A percentile compares a stretch with the other conserved stretches of the same genome.
Conservation (phyloP, 2,113 vertebrate species). For the Alouatta palliata region DNA sequence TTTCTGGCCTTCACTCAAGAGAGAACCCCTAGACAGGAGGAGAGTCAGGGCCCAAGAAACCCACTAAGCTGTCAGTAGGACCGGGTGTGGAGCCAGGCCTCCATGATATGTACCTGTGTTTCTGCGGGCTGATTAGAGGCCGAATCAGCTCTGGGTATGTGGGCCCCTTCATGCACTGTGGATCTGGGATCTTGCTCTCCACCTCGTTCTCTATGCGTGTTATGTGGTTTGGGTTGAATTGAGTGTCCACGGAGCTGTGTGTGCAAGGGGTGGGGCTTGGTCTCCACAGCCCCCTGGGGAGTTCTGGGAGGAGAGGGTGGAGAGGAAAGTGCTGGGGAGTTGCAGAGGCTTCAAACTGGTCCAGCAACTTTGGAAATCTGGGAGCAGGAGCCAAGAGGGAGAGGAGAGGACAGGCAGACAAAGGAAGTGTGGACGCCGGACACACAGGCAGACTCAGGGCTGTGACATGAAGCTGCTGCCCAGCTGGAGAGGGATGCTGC, state of each 20-base stretch:
- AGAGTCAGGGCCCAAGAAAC: not conserved
- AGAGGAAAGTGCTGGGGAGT: not conserved
- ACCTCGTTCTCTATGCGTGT: not conserved
- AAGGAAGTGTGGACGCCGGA: not conserved
- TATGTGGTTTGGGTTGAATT: not conserved
- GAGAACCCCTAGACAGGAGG: not conserved
- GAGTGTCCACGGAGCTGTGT: not conserved
- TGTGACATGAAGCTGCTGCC: constrained; percentile 60
- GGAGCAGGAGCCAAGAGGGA: not conserved
- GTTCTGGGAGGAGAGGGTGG: not conserved
- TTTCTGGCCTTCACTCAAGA: not conserved
- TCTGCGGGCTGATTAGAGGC: not conserved
- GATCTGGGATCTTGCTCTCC: not conserved
- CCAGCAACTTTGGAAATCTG: constrained; percentile 41
- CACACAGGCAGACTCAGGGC: not conserved
- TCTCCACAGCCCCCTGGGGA: not conserved
- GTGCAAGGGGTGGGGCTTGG: not conserved
- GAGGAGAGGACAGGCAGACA: not conserved
- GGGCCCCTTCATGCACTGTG: not conserved
- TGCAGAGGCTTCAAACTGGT: constrained; percentile 42
- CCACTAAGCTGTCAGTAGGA: not conserved
- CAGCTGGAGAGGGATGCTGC: constrained; percentile 34
- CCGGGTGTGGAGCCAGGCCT: not conserved
- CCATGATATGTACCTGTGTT: not conserved
- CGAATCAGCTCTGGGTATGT: not conserved